Evolutionary conservation across 2,113 vertebrate species (phyloP).

Genomic region (Sceloporus tristichus): DNA sequence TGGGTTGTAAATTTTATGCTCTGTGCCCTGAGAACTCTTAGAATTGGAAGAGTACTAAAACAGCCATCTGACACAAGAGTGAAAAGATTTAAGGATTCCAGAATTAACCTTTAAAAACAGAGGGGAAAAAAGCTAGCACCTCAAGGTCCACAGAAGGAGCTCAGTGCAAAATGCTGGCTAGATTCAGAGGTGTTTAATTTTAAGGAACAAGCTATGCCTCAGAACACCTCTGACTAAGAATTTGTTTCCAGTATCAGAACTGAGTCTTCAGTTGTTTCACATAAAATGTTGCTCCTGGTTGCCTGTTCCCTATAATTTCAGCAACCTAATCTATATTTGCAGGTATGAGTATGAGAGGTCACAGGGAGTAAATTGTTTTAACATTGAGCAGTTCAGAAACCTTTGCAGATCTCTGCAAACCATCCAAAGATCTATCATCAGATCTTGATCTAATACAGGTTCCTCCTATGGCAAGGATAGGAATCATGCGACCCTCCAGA

Average conservation of each 20-base stretch:
- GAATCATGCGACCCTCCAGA: no score
- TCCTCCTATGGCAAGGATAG: not conserved
- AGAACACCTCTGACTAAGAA: not conserved
- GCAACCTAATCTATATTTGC: not conserved
- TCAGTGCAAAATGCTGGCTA: not conserved
- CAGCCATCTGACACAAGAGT: not conserved
- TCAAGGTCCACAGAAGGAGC: not conserved
- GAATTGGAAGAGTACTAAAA: not conserved
- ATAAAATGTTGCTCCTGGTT: not conserved
- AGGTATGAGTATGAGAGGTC: no score
- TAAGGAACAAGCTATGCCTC: not conserved
- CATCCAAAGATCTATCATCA: not conserved
- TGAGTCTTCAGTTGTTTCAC: not conserved
- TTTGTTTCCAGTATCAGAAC: not conserved
- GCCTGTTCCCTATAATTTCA: not conserved
- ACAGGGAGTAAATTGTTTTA: no score
- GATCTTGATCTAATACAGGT: not conserved
- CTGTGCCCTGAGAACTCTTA: rapidly evolving
- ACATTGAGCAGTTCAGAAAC: not conserved
- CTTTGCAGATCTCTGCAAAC: not conserved
- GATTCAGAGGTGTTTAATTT: not conserved
- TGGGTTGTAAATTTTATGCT: not conserved
- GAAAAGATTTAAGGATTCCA: not conserved
- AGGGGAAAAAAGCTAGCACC: not conserved
- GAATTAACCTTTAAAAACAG: no score